Evolutionary conservation across 1,140 invertebrate genomes (phyloP), one percentile per base, ranked within the genome.

Genomic region (Rhopalosiphum padi): DNA sequence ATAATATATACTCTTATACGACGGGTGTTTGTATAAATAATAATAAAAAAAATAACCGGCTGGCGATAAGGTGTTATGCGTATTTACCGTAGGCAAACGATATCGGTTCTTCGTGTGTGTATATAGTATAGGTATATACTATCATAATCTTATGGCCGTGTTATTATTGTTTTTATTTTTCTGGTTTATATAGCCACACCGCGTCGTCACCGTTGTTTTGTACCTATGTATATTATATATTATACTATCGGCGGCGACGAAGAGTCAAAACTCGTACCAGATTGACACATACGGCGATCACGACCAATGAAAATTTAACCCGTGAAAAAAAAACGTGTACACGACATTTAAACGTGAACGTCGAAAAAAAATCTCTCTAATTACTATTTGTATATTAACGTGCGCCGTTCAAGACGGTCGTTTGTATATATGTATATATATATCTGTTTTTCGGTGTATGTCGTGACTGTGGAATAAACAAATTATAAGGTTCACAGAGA

Each of bases 401-500:
- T 89, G 46, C 53, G 8, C 51, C 51, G 51, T 60, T 41, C 53
- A 53, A 90, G 51, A 41, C 53, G 88, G 53, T 53, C 87, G 87
- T 89, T 89, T 89, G 48, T 51, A 87, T 87, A 30, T 68, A 77
- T 77, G 30, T 68, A 68, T 68, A 68, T 68, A 68, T 46, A 46
- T 8, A 46, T 46, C 7, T 46, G 48, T 53, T 89, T 89, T 89
- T 37, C 30, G 30, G 60, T 77, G 87, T 53, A 87, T 53, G 30
- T 90, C 88, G 88, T 60, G 88, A 90, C 88, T 60, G 30, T 30
- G 88, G 53, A 90, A 60, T 55, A 90, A 90, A 90, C 88, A 90
- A 90, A 90, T 90, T 90, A 90, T 90, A 90, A 90, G 88, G 88
- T 90, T 90, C 88, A 51, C 51, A 53, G 88, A 22, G 48, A 89